Evolutionary conservation across 2,888 invertebrate genomes (phyloP).

Genomic region (Scaptomyza reducta): DNA sequence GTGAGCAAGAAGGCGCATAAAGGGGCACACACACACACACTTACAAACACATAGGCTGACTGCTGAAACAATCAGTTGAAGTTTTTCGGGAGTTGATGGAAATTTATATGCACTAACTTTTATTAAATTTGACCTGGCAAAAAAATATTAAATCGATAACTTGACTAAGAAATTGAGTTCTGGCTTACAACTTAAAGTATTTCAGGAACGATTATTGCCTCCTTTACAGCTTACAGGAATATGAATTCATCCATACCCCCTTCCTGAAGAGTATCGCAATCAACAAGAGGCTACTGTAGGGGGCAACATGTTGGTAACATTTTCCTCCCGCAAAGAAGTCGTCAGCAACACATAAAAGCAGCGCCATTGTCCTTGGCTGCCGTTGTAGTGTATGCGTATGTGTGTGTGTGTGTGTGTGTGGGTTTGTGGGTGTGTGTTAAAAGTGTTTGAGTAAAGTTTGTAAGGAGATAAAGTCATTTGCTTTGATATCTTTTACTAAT

Average conservation of each 20-base stretch:
- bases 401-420: slow-evolving; percentile 2
- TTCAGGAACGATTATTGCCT: too few relatives aligned
- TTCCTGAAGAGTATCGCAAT: slow-evolving; percentile 35
- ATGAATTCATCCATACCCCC: not conserved
- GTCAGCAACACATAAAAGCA: slow-evolving; percentile 68
- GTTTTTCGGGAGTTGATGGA: slow-evolving; percentile 9
- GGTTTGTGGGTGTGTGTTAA: slow-evolving; percentile 20
- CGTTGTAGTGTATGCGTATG: slow-evolving; percentile 5
- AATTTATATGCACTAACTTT: slow-evolving; percentile 39
- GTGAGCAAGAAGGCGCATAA: slow-evolving; percentile 1
- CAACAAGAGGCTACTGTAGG: slow-evolving; percentile 14
- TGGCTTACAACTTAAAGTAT: too few relatives aligned
- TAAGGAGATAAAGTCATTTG: slow-evolving; percentile 79
- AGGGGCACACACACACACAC: not conserved
- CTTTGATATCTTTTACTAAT: slow-evolving; percentile 80
- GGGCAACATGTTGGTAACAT: slow-evolving; percentile 35
- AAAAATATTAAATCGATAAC: too few relatives aligned
- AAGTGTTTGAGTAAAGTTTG: slow-evolving; percentile 61
- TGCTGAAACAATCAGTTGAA: slow-evolving; percentile 8
- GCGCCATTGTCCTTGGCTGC: slow-evolving; percentile 65
- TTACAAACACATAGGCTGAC: not conserved
- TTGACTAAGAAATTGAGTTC: too few relatives aligned
- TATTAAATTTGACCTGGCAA: not conserved
- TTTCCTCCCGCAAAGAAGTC: slow-evolving; percentile 27
- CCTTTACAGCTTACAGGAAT: too few relatives aligned